These are phyloP conservation scores for Montipora sp. DNA, from an alignment of 64 coral and sea anemone species.

Conservation along the genomic window DNA sequence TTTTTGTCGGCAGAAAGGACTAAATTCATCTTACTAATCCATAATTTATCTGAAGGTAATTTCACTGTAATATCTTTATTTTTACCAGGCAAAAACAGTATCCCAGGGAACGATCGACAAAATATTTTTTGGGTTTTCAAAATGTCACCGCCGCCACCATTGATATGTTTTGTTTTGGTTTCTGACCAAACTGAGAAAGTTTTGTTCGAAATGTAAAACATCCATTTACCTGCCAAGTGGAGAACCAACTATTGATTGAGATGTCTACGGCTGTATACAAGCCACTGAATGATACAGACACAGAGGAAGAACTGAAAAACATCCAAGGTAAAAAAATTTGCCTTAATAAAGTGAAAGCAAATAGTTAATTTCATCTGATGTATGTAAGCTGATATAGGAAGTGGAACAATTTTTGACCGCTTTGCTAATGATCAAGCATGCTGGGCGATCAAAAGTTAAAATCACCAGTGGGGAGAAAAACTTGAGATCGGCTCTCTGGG, in stretches of 20 bases:
- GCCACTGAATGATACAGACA: slow-evolving; percentile 70
- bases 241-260: not conserved
- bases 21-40: not conserved
- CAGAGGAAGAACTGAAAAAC: slow-evolving; percentile 21
- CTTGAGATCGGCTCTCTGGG: no score
- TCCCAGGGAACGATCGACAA: not conserved
- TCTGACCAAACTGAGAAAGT: not conserved
- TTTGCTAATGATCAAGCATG: no score
- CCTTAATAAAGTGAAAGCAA: no score
- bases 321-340: not conserved
- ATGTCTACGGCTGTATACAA: slow-evolving; percentile 69
- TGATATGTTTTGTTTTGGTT: slow-evolving; percentile 5
- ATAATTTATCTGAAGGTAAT: slow-evolving; percentile 34
- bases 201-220: slow-evolving; percentile 36
- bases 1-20: no score
- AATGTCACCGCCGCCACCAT: not conserved
- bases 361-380: no score
- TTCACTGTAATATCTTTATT: not conserved
- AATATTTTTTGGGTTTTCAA: not conserved
- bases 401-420: no score
- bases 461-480: no score
- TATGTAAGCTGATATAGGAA: no score
- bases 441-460: no score
- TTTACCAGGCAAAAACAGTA: not conserved
- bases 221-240: slow-evolving; percentile 13